A percentile compares a stretch with the other conserved stretches of the same genome.
Conservation (phyloP, 2,113 vertebrate genomes). For the Dascyllus trimaculatus region DNA sequence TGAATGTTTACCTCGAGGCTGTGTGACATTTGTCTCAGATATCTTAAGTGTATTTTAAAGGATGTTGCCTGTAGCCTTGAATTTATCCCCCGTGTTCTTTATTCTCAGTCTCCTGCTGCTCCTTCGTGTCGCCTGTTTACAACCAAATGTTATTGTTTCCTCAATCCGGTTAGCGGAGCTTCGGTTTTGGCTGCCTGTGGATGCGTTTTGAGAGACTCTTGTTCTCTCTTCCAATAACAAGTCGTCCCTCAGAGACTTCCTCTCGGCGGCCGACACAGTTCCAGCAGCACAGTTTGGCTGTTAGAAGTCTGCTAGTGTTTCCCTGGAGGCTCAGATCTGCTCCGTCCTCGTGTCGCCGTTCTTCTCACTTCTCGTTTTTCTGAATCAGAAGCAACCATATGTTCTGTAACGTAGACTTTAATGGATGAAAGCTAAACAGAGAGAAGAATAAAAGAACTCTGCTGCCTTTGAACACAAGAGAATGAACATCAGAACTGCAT, state of each 20-base stretch:
- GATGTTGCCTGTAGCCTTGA: background rate
- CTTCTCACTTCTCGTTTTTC: constrained; percentile 12
- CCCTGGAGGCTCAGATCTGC: constrained; percentile 27
- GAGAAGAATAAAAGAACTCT: background rate
- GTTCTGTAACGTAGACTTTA: background rate
- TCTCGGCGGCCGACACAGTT: constrained; percentile 29
- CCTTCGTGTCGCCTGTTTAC: constrained; percentile 35
- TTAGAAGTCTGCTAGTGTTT: constrained; percentile 38
- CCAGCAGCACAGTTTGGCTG: constrained; percentile 27
- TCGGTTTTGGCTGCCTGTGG: constrained; percentile 13
- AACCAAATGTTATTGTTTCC: background rate
- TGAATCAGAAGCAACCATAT: constrained; percentile 19
- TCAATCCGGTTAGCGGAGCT: constrained; percentile 17
- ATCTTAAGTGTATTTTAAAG: background rate
- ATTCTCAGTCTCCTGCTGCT: background rate
- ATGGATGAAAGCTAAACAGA: background rate
- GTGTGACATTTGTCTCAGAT: background rate
- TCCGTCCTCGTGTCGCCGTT: background rate
- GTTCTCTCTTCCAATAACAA: constrained; percentile 36
- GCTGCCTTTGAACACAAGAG: background rate
- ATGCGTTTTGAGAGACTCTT: constrained; percentile 14
- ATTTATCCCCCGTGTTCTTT: background rate
- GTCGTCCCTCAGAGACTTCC: constrained; percentile 33
- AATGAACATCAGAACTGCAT: background rate
- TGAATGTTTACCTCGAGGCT: background rate